Conservation (phyloP, 2,113 vertebrate genomes). For the Lepus timidus region DNA sequence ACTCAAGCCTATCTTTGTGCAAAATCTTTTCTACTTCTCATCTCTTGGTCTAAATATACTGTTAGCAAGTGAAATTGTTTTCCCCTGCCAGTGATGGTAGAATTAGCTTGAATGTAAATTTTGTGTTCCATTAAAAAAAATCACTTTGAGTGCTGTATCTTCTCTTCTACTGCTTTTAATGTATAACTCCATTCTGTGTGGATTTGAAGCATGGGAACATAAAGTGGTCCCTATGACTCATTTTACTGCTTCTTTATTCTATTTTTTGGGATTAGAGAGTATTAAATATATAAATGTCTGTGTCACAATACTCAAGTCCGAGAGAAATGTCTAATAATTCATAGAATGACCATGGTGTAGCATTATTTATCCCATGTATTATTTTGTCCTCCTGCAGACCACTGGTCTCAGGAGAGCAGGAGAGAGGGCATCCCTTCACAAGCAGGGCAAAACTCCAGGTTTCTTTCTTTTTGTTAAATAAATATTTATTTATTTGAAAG, state of each 20-base stretch:
- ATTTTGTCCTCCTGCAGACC: not conserved
- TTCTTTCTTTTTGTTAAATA: not conserved
- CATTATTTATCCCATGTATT: not conserved
- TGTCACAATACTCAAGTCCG: slow-evolving; percentile 5
- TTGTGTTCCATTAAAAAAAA: not conserved
- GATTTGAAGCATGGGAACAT: not conserved
- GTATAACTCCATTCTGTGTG: not conserved
- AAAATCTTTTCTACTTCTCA: slow-evolving; percentile 33
- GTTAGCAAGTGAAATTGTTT: not conserved
- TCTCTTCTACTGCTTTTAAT: not conserved
- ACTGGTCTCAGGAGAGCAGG: not conserved
- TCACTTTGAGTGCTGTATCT: not conserved
- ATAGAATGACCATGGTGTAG: not conserved
- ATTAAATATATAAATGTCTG: not conserved
- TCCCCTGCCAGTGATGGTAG: slow-evolving; percentile 8
- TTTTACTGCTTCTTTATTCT: not conserved
- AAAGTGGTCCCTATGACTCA: slow-evolving; percentile 4
- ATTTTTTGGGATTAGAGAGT: not conserved
- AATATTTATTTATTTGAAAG: too few species aligned
- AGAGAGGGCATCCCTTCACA: not conserved
- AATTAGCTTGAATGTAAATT: slow-evolving; percentile 52
- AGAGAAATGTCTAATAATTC: slow-evolving; percentile 31
- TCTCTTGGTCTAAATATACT: slow-evolving; percentile 33
- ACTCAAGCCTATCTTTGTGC: not conserved
- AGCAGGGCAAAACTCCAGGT: not conserved